Evolutionary conservation across 2,797 vertebrate species (phyloP).

Genomic region (Mastacembelus armatus): DNA sequence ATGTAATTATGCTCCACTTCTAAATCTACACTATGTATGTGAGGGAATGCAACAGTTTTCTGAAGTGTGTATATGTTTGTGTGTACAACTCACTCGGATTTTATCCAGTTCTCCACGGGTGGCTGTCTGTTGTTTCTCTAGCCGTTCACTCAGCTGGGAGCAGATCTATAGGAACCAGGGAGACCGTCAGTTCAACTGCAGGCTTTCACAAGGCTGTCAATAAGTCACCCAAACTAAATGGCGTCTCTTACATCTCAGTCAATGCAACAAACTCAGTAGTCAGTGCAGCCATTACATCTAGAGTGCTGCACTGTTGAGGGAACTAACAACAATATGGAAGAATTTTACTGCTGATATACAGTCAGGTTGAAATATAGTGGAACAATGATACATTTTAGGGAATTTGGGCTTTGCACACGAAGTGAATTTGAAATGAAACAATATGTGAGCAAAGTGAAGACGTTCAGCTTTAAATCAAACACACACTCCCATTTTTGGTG

Average conservation of each 20-base stretch:
- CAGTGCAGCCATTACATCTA: not conserved
- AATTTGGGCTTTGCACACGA: no score
- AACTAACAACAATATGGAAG: no score
- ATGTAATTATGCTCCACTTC: constrained; percentile 13
- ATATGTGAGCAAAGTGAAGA: no score
- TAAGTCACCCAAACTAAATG: not conserved
- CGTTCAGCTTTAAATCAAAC: no score
- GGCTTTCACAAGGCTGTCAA: not conserved
- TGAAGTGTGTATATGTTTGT: not conserved
- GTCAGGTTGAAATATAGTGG: no score
- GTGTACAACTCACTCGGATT: constrained; percentile 89
- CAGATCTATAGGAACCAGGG: constrained; percentile 88
- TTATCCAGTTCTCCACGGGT: constrained; percentile 96
- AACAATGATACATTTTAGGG: no score
- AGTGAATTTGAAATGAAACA: no score
- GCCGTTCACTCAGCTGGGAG: constrained; percentile 96
- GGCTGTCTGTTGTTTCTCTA: constrained; percentile 96
- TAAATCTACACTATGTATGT: constrained; percentile 3
- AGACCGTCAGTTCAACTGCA: not conserved
- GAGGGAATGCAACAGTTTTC: not conserved
- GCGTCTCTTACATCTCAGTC: not conserved
- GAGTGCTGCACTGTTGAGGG: not conserved
- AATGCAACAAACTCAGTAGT: not conserved
- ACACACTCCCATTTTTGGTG: no score
- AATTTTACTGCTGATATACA: no score